phyloP scores from a whole-genome alignment of 2,888 invertebrate species.

The Macrophya alboannulata region DNA sequence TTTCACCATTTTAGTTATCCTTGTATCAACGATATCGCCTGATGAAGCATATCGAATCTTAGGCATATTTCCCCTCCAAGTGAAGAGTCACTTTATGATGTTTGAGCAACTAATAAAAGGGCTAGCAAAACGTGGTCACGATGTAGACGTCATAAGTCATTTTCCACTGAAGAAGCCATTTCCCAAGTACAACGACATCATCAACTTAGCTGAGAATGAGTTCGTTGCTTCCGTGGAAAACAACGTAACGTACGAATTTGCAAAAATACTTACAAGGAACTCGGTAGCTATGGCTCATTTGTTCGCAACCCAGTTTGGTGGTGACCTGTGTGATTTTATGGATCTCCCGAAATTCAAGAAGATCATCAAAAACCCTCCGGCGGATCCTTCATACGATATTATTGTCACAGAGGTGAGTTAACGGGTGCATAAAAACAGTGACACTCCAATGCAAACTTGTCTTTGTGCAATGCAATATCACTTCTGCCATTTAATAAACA shows the following conservation, averaged over 20 bases:
- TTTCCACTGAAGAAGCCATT: constrained; percentile 50
- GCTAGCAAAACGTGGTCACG: constrained; percentile 78
- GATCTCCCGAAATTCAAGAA: constrained; percentile 62
- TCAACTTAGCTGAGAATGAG: background rate
- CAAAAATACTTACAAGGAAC: background rate
- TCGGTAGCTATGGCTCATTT: background rate
- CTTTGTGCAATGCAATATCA: no score
- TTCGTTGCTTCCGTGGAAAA: background rate
- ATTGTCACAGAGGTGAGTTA: constrained; percentile 48
- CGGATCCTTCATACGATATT: constrained; percentile 48
- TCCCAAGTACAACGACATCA: constrained; percentile 2
- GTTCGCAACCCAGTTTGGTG: background rate
- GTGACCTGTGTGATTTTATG: constrained; percentile 64
- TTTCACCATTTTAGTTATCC: background rate
- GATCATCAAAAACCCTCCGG: constrained; percentile 60
- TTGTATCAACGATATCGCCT: background rate
- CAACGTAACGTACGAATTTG: constrained; percentile 16
- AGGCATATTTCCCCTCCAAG: constrained; percentile 79
- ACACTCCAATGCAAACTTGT: background rate
- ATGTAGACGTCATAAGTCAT: constrained; percentile 72
- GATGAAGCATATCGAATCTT: constrained; percentile 76
- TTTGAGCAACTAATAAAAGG: constrained; percentile 77
- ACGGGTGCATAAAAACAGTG: background rate
- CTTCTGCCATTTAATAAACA: background rate
- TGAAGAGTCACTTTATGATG: constrained; percentile 80